Percentiles rank a stretch among this genome's conserved stretches.
Evolutionary conservation across 2,113 vertebrate species (phyloP).

Genomic region (Hylia prasina): DNA sequence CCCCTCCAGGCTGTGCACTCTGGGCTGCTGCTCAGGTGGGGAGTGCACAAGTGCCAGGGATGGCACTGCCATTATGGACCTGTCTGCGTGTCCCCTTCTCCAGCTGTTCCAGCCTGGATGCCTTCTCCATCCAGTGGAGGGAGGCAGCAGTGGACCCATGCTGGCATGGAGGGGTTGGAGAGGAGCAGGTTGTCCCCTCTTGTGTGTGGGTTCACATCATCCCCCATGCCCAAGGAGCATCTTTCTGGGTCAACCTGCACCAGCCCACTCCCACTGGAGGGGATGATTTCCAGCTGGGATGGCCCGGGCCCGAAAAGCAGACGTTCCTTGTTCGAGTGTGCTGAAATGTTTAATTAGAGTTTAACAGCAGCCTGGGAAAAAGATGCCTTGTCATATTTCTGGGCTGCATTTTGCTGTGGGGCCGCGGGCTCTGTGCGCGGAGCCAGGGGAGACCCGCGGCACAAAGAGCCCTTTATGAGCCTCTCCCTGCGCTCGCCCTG

Average conservation of each 20-base stretch:
- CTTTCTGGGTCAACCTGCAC: background rate
- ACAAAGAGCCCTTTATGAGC: conserved; percentile 61
- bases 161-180: background rate
- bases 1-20: background rate
- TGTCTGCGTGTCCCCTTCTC: background rate
- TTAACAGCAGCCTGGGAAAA: conserved; percentile 57
- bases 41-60: rapidly evolving
- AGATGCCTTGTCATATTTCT: conserved; percentile 51
- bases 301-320: background rate
- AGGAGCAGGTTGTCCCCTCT: background rate
- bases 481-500: conserved; percentile 19
- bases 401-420: conserved; percentile 6
- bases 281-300: background rate
- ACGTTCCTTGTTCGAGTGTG: background rate
- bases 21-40: background rate
- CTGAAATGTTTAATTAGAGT: conserved; percentile 42
- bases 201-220: background rate
- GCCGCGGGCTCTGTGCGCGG: background rate
- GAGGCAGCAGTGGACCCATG: background rate
- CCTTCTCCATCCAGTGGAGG: rapidly evolving
- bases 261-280: background rate
- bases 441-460: background rate
- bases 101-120: background rate
- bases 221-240: background rate
- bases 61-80: background rate